Conservation (phyloP, 2,888 invertebrate genomes). For the Beris chalybata region DNA sequence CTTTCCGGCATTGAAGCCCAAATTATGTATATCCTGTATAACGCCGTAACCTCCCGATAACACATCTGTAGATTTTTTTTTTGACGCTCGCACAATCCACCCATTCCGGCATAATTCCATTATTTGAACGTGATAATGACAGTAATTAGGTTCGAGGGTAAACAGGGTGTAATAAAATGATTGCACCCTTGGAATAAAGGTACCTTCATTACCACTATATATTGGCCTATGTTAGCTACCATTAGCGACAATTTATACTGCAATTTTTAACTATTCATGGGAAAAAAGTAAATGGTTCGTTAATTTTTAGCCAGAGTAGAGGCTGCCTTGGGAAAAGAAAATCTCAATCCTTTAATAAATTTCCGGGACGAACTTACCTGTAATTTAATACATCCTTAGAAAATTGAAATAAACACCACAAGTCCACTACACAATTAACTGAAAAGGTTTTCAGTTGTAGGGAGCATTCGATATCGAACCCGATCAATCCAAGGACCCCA, state of each 20-base stretch:
- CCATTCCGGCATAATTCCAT: conserved; percentile 9
- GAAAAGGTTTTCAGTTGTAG: conserved; percentile 2
- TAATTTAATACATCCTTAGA: conserved; percentile 25
- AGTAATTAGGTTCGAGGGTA: conserved; percentile 19
- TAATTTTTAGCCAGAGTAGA: neutral
- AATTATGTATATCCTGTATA: conserved; percentile 17
- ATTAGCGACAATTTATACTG: conserved; percentile 5
- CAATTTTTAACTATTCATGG: conserved; percentile 1
- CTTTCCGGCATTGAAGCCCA: no score
- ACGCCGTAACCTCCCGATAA: conserved; percentile 19
- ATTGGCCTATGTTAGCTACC: neutral
- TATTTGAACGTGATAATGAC: conserved; percentile 25
- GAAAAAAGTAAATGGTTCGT: neutral
- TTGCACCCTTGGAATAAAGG: conserved; percentile 3
- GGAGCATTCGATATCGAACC: neutral
- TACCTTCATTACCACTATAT: neutral
- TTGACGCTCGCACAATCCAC: neutral
- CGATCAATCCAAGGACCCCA: conserved; percentile 7
- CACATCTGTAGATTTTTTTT: conserved; percentile 13
- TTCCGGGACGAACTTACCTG: conserved; percentile 11
- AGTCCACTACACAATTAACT: conserved; percentile 23
- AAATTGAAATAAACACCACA: conserved; percentile 4
- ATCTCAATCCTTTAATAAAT: neutral
- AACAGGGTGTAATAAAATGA: conserved; percentile 24
- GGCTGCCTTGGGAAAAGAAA: no score